phyloP scores from a whole-genome alignment of 2,888 invertebrate genomes.

The Antitype chi region DNA sequence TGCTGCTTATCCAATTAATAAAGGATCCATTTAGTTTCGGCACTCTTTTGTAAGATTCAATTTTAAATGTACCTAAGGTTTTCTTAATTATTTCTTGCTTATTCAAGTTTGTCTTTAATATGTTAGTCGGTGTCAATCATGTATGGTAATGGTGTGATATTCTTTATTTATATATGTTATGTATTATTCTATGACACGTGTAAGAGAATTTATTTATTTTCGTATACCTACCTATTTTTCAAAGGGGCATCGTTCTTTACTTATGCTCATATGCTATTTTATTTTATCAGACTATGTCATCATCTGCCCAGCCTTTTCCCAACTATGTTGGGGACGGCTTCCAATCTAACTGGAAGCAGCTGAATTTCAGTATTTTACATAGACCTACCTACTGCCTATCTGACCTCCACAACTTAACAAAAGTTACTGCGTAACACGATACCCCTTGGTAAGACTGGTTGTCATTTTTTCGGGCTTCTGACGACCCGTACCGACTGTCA shows the following conservation, averaged over 20 bases:
- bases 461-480: too few relatives aligned
- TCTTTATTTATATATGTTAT: slow-evolving; percentile 1
- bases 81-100: slow-evolving; percentile 16
- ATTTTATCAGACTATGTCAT: too few relatives aligned
- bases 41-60: background rate
- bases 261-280: background rate
- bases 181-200: slow-evolving; percentile 10
- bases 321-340: too few relatives aligned
- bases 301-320: too few relatives aligned
- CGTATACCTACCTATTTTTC: background rate
- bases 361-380: too few relatives aligned
- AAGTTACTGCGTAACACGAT: too few relatives aligned
- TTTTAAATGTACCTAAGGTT: background rate
- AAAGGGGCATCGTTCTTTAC: background rate
- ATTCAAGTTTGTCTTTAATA: slow-evolving; percentile 1
- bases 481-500: too few relatives aligned
- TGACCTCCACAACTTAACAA: too few relatives aligned
- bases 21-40: slow-evolving; percentile 7
- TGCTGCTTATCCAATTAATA: background rate
- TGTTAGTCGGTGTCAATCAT: slow-evolving; percentile 28
- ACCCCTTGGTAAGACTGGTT: too few relatives aligned
- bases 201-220: background rate
- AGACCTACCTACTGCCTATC: too few relatives aligned
- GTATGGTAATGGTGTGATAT: slow-evolving; percentile 8
- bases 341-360: too few relatives aligned